phyloP scores from a whole-genome alignment of 1,140 invertebrate genomes.

The Drosophila mojavensis region DNA sequence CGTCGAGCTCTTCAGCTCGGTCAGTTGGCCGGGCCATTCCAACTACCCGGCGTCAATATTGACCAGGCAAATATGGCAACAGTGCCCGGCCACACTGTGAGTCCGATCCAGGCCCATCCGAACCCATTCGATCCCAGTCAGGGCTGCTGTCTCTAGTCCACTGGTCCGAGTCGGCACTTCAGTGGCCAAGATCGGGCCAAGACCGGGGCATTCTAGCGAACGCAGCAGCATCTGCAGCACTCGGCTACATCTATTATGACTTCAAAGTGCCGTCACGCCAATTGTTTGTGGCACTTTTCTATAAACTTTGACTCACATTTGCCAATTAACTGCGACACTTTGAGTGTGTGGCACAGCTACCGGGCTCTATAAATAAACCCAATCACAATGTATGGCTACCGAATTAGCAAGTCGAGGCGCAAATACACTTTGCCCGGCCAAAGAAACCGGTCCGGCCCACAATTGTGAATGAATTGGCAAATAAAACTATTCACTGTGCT shows the following conservation, averaged over 20 bases:
- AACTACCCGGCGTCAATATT: constrained; percentile 77
- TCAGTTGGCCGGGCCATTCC: constrained; percentile 50
- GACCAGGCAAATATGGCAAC: constrained; percentile 67
- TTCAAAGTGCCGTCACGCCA: constrained; percentile 79
- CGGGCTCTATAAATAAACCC: constrained; percentile 76
- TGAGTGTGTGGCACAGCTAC: constrained; percentile 73
- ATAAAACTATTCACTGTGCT: no score
- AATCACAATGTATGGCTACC: constrained; percentile 42
- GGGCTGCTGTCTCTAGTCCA: constrained; percentile 45
- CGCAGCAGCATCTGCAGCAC: constrained; percentile 18
- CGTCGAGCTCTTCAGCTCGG: constrained; percentile 37
- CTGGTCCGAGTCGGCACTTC: constrained; percentile 57
- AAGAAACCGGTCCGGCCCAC: not conserved
- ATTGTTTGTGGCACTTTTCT: constrained; percentile 78
- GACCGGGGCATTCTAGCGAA: not conserved
- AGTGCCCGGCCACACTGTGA: constrained; percentile 46
- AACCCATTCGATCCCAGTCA: constrained; percentile 25
- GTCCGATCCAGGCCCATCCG: constrained; percentile 20
- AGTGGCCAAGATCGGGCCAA: constrained; percentile 13
- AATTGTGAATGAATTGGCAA: not conserved
- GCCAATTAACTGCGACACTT: constrained; percentile 82
- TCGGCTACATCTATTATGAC: constrained; percentile 75
- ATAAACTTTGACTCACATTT: constrained; percentile 82
- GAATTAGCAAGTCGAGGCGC: not conserved
- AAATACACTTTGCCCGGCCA: constrained; percentile 30